Conservation (phyloP, 2,888 invertebrate species). For the Temnothorax ravouxi region DNA sequence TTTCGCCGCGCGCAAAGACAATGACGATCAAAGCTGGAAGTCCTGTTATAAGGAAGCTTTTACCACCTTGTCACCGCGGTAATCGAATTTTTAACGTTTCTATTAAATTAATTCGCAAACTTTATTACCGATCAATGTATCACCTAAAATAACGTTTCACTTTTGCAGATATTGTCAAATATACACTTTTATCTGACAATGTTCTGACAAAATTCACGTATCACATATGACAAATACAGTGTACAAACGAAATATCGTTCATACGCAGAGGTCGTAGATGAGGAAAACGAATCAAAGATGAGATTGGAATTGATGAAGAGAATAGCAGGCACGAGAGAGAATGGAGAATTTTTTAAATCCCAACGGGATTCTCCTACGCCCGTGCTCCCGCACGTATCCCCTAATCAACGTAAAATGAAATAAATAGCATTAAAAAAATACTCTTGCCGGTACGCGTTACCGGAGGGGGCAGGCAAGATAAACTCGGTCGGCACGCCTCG, state of each 20-base stretch:
- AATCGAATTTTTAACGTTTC: slow-evolving; percentile 40
- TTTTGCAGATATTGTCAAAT: neutral
- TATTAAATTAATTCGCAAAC: slow-evolving; percentile 40
- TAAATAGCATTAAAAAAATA: slow-evolving; percentile 41
- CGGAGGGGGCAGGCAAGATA: slow-evolving; percentile 3
- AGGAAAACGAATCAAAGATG: slow-evolving; percentile 19
- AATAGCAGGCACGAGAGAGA: slow-evolving; percentile 25
- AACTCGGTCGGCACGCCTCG: slow-evolving; percentile 50
- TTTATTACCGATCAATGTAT: neutral
- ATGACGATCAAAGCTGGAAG: slow-evolving; percentile 45
- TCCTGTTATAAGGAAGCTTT: slow-evolving; percentile 9
- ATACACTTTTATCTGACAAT: neutral
- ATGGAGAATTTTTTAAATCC: slow-evolving; percentile 37
- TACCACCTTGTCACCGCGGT: slow-evolving; percentile 19
- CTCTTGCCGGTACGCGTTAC: slow-evolving; percentile 10
- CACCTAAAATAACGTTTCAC: neutral
- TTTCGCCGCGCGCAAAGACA: slow-evolving; percentile 43
- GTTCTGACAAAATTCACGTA: neutral
- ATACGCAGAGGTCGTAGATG: neutral
- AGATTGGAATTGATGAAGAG: slow-evolving; percentile 43
- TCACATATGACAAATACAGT: slow-evolving; percentile 5
- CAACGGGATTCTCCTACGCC: slow-evolving; percentile 21
- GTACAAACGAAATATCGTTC: slow-evolving; percentile 4
- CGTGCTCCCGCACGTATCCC: slow-evolving; percentile 21
- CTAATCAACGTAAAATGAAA: slow-evolving; percentile 54